Base-by-base conservation (phyloP, 2,888 invertebrate species). In the Spodoptera littoralis region DNA sequence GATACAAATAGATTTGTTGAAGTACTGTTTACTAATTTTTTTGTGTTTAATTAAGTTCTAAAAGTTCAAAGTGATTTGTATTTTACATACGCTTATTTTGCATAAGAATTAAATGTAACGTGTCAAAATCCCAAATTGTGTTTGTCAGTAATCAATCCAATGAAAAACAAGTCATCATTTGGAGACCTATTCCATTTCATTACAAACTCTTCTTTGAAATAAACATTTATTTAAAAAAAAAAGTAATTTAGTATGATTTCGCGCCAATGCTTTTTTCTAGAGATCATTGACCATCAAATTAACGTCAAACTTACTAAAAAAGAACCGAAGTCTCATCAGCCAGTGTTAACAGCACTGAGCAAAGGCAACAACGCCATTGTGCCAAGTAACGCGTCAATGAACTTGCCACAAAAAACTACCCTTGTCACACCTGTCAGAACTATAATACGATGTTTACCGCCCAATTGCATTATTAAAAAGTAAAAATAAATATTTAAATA, bases 361-460 rank as follows among this genome's bases (percentile, higher is more conserved):
- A 79, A 73, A 61, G 57, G 60, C 50, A 67, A 48, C 60, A 63
- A 70, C 70, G 65, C 73, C 44, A 79, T 83, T 82, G 73, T 80
- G 51, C 51, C 11, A 18, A 27, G 75, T 67, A 70, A 77, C 82
- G 84, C 79, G 63, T 81, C 79, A 84, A 82, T 76, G 81, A 78
- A 56, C 55, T 30, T 45, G 3, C 24, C 43, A 76, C 64, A 84
- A 86, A 88, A 87, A 75, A 54, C 57, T 67, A 86, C 85, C 87
- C 86, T 85, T 76, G 81, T 90, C 90, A 88, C 88, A 88, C 88
- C 90, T 90, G 89, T 83, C 85, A 60, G 76, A 73, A 77, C 77
- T 76, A 80, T 86, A 85, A 88, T 87, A 80, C 81, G 79, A 81
- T 83, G 79, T 85, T 86, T 84, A 79, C 80, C 82, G 79, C 79